These are phyloP conservation scores for Dolichopus griseipennis DNA, from an alignment of 2,888 invertebrate species.

Conservation along the genomic window DNA sequence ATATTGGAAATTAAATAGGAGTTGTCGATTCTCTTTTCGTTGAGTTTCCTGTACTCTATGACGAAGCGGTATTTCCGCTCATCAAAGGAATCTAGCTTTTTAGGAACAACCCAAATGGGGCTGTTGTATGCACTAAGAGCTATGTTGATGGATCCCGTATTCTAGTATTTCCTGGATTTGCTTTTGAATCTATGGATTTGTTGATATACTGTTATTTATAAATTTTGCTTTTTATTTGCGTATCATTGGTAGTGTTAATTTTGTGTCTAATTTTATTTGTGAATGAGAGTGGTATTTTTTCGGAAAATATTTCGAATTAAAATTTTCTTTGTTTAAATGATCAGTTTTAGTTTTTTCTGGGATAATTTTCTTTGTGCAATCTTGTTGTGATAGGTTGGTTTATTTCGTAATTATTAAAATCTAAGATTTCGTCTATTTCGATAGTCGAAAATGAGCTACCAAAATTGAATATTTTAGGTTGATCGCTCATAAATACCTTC, in stretches of 20 bases:
- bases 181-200: neutral
- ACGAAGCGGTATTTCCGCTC: too few relatives aligned
- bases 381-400: too few relatives aligned
- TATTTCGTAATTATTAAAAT: neutral
- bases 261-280: neutral
- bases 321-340: neutral
- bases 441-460: neutral
- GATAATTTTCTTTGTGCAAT: too few relatives aligned
- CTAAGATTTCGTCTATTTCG: neutral
- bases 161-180: constrained; percentile 17
- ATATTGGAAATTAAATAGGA: neutral
- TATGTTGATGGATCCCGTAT: constrained; percentile 22
- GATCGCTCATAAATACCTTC: neutral
- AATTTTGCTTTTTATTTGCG: neutral
- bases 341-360: neutral
- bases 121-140: constrained; percentile 23
- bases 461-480: neutral
- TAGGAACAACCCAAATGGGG: too few relatives aligned
- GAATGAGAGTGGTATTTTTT: neutral
- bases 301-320: neutral
- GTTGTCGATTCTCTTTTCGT: constrained; percentile 20
- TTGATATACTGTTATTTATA: neutral
- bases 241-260: neutral
- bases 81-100: too few relatives aligned
- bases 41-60: constrained; percentile 24